Conservation (phyloP, 1,140 invertebrate genomes). For the Hetaerina americana region DNA sequence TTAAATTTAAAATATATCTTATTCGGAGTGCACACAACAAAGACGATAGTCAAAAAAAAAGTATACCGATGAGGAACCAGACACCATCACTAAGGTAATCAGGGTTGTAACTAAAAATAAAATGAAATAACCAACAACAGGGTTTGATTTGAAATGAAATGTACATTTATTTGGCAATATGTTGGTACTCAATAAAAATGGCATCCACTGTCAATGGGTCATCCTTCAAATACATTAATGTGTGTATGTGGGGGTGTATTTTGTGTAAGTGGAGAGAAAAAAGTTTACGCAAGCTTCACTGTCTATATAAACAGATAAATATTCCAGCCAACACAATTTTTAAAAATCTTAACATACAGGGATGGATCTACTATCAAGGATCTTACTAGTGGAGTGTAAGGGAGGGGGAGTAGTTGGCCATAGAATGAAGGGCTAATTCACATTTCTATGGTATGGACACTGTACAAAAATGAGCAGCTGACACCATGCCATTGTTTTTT, state of each 20-base stretch:
- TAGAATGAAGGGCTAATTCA: background rate
- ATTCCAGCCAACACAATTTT: background rate
- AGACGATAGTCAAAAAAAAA: too few species aligned
- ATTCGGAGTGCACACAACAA: too few species aligned
- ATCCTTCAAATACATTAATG: background rate
- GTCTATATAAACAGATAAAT: background rate
- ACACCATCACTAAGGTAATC: too few species aligned
- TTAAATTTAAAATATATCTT: too few species aligned
- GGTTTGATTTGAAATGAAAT: background rate
- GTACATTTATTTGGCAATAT: background rate
- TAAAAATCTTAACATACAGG: background rate
- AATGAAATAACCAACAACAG: background rate
- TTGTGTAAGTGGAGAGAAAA: background rate
- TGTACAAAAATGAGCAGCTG: background rate
- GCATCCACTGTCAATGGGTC: background rate
- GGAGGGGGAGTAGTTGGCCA: background rate
- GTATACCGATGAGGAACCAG: too few species aligned
- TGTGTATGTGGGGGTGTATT: background rate
- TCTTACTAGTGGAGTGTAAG: background rate
- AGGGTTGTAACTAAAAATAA: too few species aligned
- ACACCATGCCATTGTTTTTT: background rate
- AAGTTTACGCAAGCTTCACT: background rate
- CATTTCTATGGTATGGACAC: background rate
- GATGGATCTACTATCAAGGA: background rate
- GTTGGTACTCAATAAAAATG: background rate